phyloP scores from a whole-genome alignment of 2,888 invertebrate species.

The Dicycla oo region DNA sequence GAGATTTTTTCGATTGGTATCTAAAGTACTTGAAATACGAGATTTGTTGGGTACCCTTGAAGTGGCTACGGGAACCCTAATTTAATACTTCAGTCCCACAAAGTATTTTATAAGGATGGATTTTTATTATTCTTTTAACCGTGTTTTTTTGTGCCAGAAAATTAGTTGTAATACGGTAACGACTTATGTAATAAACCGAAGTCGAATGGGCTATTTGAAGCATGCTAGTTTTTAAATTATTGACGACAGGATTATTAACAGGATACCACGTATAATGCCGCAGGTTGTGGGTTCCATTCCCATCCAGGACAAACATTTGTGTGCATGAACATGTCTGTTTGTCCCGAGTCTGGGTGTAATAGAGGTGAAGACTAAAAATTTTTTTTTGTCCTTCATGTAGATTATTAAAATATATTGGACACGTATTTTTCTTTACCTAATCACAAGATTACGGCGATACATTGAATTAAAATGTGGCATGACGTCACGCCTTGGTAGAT shows the following conservation, averaged over 20 bases:
- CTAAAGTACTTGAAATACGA: constrained; percentile 29
- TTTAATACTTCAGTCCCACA: neutral
- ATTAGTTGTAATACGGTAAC: neutral
- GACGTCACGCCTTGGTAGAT: too few relatives aligned
- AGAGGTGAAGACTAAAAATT: too few relatives aligned
- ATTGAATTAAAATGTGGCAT: too few relatives aligned
- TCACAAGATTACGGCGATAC: too few relatives aligned
- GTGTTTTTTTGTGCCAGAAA: neutral
- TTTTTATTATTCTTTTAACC: neutral
- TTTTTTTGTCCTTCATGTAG: too few relatives aligned
- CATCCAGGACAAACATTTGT: too few relatives aligned
- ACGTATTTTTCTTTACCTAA: too few relatives aligned
- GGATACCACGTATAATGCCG: too few relatives aligned
- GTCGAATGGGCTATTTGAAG: neutral
- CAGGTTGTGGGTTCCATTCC: too few relatives aligned
- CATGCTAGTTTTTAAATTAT: neutral
- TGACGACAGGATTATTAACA: neutral
- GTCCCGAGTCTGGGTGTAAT: too few relatives aligned
- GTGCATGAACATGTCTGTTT: too few relatives aligned
- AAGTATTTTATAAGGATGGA: neutral
- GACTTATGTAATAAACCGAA: neutral
- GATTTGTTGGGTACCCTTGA: constrained; percentile 7
- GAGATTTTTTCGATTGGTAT: constrained; percentile 10
- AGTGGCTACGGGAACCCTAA: neutral
- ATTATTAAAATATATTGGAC: too few relatives aligned